Base-by-base conservation (phyloP, 2,797 vertebrate genomes). In the Podargus strigoides region DNA sequence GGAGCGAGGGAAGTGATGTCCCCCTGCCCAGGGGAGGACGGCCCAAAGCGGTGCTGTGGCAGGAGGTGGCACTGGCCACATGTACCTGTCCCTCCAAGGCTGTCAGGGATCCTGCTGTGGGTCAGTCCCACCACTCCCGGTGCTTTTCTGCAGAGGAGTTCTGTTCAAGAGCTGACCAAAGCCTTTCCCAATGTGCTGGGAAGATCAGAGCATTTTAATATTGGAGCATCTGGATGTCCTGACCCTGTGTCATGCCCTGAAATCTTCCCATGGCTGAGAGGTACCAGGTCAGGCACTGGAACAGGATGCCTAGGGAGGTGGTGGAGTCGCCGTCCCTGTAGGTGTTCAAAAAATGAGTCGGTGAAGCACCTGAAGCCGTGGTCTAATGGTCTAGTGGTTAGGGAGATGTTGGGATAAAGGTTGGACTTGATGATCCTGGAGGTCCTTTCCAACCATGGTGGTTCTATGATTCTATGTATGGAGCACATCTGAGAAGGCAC, bases 1-100 rank as follows among this genome's bases (percentile, higher is more conserved):
- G 32, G 27, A 72, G 34, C 8, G 1, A 59, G 32, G 42, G 63
- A 63, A 69, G 37, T 0, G 0, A 15, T 52, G 36, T 7, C 34
- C 24, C 17, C 30, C 60, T 36, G 36, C 67, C 62, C 1, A 0
- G 5, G 1, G 59, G n/a, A 66, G 44, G 28, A 9, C 0, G 3
- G 36, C 52, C 64, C 14, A 15, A 18, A 16, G 23, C 0, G 0
- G 44, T 27, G 24, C 23, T 44, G 62, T 68, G 78, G 20, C 81
- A 82, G 67, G 50, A 75, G 56, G 36, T 81, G 74, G 41, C 58
- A 60, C 37, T 15, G 4, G 3, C 49, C 58, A 15, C 0, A 0
- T 2, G 6, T 85, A 28, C 26, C 24, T 42, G n/a, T 62, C 42
- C 20, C 27, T 62, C 47, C 7, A 6, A 80, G n/a, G 36, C 55